Conservation (phyloP, 2,888 invertebrate genomes). For the Andrena marginata region DNA sequence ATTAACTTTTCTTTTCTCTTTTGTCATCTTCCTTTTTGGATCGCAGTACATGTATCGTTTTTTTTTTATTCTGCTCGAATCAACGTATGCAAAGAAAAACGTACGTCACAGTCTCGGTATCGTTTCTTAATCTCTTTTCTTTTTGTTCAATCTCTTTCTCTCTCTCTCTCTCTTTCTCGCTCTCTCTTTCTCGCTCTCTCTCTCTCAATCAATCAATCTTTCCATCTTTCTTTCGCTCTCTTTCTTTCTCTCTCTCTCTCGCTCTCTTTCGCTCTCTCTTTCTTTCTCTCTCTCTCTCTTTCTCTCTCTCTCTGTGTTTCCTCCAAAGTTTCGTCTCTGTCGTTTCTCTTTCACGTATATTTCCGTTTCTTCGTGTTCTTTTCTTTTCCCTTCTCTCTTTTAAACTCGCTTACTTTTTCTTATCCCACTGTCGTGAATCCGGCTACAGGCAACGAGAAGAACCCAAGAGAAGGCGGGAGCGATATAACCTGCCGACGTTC, state of each 20-base stretch:
- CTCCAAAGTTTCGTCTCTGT: background rate
- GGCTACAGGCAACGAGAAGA: slow-evolving; percentile 73
- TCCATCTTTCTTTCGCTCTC: slow-evolving; percentile 22
- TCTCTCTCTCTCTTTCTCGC: too few relatives aligned
- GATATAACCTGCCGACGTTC: slow-evolving; percentile 75
- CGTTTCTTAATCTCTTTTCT: slow-evolving; percentile 31
- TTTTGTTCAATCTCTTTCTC: background rate
- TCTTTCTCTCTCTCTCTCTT: slow-evolving; percentile 17
- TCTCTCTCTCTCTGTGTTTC: slow-evolving; percentile 23
- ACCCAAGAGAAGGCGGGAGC: slow-evolving; percentile 80
- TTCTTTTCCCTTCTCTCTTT: slow-evolving; percentile 31
- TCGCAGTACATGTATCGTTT: background rate
- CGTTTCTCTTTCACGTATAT: too few relatives aligned
- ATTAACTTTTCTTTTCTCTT: slow-evolving; percentile 26
- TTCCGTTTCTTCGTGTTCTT: slow-evolving; percentile 18
- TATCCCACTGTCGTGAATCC: slow-evolving; percentile 44
- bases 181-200: too few relatives aligned
- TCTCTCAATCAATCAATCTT: slow-evolving; percentile 19
- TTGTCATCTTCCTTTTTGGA: slow-evolving; percentile 15
- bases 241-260: slow-evolving; percentile 25
- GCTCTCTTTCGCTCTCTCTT: slow-evolving; percentile 15
- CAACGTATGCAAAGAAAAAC: slow-evolving; percentile 42
- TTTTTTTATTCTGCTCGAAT: slow-evolving; percentile 1
- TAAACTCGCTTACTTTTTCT: slow-evolving; percentile 10
- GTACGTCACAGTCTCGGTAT: slow-evolving; percentile 56